These are phyloP conservation scores for Cerastis leucographa DNA, from an alignment of 2,888 invertebrate genomes.

Conservation along the genomic window DNA sequence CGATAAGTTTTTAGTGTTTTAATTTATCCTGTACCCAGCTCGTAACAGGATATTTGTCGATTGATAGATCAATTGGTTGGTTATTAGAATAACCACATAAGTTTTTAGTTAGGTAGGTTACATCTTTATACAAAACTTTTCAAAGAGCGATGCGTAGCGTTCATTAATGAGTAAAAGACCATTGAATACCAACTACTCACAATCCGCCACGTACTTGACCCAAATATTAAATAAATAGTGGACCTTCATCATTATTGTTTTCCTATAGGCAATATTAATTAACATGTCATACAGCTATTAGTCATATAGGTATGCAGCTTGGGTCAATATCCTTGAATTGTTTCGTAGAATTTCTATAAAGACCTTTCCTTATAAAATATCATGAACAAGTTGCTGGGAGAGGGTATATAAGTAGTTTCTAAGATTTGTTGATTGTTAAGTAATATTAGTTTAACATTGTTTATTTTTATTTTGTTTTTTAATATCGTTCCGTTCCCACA, in stretches of 20 bases:
- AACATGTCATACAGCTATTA: not conserved
- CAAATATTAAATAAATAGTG: not conserved
- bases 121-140: not conserved
- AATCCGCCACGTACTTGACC: constrained; percentile 4
- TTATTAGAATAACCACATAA: no score
- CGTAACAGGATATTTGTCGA: no score
- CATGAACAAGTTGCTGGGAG: no score
- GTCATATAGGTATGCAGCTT: not conserved
- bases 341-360: constrained; percentile 1
- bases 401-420: no score
- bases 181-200: not conserved
- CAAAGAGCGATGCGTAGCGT: not conserved
- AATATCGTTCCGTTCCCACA: no score
- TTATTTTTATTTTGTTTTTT: no score
- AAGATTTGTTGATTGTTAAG: no score
- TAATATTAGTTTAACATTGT: no score
- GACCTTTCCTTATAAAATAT: constrained; percentile 7
- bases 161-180: not conserved
- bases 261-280: not conserved
- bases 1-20: no score
- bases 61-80: no score
- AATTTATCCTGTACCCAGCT: no score
- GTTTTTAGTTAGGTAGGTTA: not conserved
- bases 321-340: constrained; percentile 9
- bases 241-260: not conserved